Percentiles rank a stretch among this genome's conserved stretches.
These are phyloP conservation scores for Sorex maritimensis DNA, from an alignment of 2,797 vertebrate species.

Conservation along the genomic window DNA sequence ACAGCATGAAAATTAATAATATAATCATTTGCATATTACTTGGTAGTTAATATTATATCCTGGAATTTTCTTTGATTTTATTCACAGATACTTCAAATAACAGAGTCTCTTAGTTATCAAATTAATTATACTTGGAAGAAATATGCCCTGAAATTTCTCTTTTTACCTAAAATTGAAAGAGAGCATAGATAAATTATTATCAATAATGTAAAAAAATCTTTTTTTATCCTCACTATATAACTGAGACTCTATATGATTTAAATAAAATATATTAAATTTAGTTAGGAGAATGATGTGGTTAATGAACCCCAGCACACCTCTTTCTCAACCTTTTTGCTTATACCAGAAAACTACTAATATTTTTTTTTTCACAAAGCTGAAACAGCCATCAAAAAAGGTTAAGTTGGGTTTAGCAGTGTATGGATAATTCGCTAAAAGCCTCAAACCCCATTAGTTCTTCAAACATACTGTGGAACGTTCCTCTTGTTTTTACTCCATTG, in stretches of 20 bases:
- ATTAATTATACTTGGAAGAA: background rate
- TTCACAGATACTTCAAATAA: background rate
- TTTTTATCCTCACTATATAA: background rate
- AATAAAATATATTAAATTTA: background rate
- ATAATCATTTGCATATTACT: background rate
- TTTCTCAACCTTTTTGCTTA: background rate
- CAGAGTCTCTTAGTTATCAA: background rate
- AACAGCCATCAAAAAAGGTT: background rate
- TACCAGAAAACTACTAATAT: background rate
- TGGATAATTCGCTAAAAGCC: too few relatives aligned
- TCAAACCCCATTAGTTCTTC: too few relatives aligned
- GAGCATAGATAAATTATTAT: background rate
- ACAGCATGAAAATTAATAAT: background rate
- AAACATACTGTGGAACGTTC: too few relatives aligned
- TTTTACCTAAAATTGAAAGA: slow-evolving; percentile 1
- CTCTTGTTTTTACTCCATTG: too few relatives aligned
- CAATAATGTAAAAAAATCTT: background rate
- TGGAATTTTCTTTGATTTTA: background rate
- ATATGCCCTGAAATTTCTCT: background rate
- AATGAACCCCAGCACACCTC: background rate
- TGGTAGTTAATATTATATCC: background rate
- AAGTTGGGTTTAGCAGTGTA: too few relatives aligned
- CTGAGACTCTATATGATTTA: background rate
- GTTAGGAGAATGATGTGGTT: background rate
- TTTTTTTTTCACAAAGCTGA: background rate